Base-by-base conservation (phyloP, 2,888 invertebrate species). In the Iselma pallidipennis region DNA sequence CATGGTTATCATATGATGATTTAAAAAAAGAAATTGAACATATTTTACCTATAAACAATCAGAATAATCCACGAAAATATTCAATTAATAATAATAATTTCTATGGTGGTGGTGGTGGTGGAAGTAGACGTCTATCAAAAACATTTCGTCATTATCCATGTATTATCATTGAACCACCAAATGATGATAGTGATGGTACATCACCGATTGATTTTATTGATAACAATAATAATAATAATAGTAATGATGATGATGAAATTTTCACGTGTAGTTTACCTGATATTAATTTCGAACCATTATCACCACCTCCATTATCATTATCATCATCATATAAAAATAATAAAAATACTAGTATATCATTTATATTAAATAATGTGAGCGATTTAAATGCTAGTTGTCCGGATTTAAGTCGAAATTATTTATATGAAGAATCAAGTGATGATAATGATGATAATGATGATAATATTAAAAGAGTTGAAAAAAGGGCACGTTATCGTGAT, bases 181-280 rank as follows among this genome's bases (percentile, higher is more conserved):
- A 73, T 16, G 67, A 66, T 5, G 14, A 42, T 42, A 42, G 19
- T 42, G n/a, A 19, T 19, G n/a, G n/a, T n/a, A n/a, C n/a, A n/a
- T n/a, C n/a, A n/a, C n/a, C n/a, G n/a, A n/a, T n/a, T n/a, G n/a
- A n/a, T n/a, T n/a, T n/a, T n/a, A 42, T 19, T 42, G 9, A 42
- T 42, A 42, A 16, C 19, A 42, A 42, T 19, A 19, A 42, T 37
- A 16, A 14, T 37, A 42, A 42, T 7, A 42, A 42, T 37, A 16
- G 19, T 42, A 19, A 42, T 42, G 9, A 19, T 42, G 9, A 4
- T 42, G 78, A 78, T 26, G 71, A 73, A 10, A 71, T 70, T 25
- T 56, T 78, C n/a, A 80, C 81, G 0, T 75, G 67, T 50, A 81
- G 81, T 65, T 71, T 82, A 67, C 81, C 82, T 0, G 76, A 82